phyloP scores from a whole-genome alignment of 2,113 vertebrate genomes.

The Phalacrocorax pelagicus region DNA sequence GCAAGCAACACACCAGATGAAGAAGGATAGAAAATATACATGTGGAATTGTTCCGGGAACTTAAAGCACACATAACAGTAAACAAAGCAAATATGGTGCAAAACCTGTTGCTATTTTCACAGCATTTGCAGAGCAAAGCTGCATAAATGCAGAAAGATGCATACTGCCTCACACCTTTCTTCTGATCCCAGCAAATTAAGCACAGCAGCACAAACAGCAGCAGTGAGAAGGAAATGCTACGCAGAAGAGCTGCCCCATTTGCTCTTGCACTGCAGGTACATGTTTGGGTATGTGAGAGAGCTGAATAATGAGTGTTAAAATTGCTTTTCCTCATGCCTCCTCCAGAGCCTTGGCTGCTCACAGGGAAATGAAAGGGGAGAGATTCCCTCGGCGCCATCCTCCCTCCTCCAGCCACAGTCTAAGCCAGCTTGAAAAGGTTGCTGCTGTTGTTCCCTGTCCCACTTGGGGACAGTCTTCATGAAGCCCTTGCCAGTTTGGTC shows the following conservation, averaged over 20 bases:
- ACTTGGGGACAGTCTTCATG: fast-evolving
- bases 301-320: not conserved
- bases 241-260: not conserved
- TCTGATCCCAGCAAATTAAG: constrained; percentile 20
- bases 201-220: constrained; percentile 61
- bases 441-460: not conserved
- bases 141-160: constrained; percentile 31
- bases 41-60: constrained; percentile 69
- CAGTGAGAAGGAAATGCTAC: not conserved
- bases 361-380: not conserved
- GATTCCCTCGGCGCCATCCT: not conserved
- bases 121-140: constrained; percentile 56
- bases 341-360: not conserved
- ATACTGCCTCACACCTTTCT: constrained; percentile 52
- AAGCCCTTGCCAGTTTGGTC: not conserved
- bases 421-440: not conserved
- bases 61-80: constrained; percentile 66
- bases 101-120: constrained; percentile 69
- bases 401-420: not conserved
- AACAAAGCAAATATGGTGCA: constrained; percentile 69
- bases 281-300: not conserved
- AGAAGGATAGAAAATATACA: constrained; percentile 67
- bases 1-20: constrained; percentile 67
- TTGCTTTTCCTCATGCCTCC: not conserved
- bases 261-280: not conserved